Evolutionary conservation across 2,797 vertebrate species (phyloP), one percentile per base, ranked within the genome.

Genomic region (Crypturellus tataupa): DNA sequence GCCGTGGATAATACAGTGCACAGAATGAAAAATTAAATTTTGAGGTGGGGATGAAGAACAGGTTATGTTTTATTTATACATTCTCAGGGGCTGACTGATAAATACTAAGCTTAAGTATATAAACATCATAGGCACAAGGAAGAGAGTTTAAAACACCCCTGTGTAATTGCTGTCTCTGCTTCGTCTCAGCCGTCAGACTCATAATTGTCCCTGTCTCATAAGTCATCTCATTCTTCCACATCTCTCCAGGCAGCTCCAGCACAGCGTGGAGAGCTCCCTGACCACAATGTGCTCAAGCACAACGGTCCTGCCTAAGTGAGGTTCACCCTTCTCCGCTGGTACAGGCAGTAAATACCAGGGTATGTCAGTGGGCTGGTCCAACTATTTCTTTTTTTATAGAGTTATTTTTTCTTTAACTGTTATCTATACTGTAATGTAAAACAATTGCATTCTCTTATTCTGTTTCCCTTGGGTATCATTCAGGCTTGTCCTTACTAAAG

Each of bases 191-290:
- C 9, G 11, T 27, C 33, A 46, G 39, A 62, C 7, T 78, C 18
- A 4, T 4, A 4, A 72, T 39, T 65, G 35, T 2, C 4, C 9
- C 59, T 59, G 58, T 13, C 0, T 0, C 6, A 2, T 23, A 53
- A 46, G n/a, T 25, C 37, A 62, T 14, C 13, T 4, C 33, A 3
- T 40, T 91, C 60, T 62, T 87, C 53, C 18, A 85, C 55, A 69
- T n/a, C 25, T 49, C 47, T 83, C 7, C 69, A 64, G 47, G 35
- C 29, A 75, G 35, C 47, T 35, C 11, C 31, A 33, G 33, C 42
- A 67, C 20, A 10, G 72, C 60, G 6, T 1, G 0, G 27, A 23
- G 23, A 35, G 27, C 0, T 78, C 37, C 44, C 42, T 68, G 62
- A 85, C 31, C 2, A 1, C 4, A 15, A n/a, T 21, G 15, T 3